These are phyloP conservation scores for Malachius bipustulatus DNA, from an alignment of 2,888 invertebrate genomes.

Conservation along the genomic window DNA sequence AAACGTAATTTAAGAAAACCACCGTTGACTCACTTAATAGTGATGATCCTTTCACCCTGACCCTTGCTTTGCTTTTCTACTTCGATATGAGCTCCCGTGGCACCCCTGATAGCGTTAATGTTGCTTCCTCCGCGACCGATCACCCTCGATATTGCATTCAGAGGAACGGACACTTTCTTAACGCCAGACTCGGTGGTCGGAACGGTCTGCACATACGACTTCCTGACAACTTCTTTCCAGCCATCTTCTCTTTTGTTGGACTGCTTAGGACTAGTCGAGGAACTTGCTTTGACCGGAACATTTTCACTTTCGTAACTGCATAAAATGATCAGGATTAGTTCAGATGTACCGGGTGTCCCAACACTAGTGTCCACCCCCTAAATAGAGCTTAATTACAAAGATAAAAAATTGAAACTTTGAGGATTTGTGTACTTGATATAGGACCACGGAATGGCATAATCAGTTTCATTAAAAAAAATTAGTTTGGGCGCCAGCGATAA, in stretches of 20 bases:
- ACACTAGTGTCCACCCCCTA: too few species aligned
- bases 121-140: constrained; percentile 96
- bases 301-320: too few species aligned
- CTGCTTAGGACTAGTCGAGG: constrained; percentile 56
- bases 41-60: constrained; percentile 87
- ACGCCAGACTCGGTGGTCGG: constrained; percentile 43
- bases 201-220: constrained; percentile 52
- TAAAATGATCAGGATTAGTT: too few species aligned
- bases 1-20: constrained; percentile 2
- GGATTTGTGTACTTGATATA: too few species aligned
- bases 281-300: constrained; percentile 11
- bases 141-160: constrained; percentile 90
- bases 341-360: too few species aligned
- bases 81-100: constrained; percentile 96
- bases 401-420: too few species aligned
- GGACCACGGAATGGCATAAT: too few species aligned
- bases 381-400: too few species aligned
- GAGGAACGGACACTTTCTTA: constrained; percentile 89
- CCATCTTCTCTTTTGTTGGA: constrained; percentile 71
- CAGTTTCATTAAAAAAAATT: too few species aligned
- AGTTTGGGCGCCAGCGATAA: too few species aligned
- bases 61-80: constrained; percentile 95
- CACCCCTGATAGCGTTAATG: constrained; percentile 93
- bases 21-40: constrained; percentile 62
- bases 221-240: constrained; percentile 93